Conservation (phyloP, 2,797 vertebrate species). For the Australoheros facetus region DNA sequence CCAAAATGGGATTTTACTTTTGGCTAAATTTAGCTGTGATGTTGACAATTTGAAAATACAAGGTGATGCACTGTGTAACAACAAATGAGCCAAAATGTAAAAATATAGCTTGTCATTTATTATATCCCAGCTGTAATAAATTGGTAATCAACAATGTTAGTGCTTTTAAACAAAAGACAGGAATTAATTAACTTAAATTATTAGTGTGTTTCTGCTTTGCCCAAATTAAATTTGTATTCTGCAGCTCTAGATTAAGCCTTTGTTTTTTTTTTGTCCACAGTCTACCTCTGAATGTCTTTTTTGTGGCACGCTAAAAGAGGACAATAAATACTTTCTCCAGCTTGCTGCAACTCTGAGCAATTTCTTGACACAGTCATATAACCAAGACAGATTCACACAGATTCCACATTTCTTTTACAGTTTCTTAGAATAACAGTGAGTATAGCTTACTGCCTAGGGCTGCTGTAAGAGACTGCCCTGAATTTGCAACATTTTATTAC, state of each 20-base stretch:
- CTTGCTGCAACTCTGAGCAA: constrained; percentile 41
- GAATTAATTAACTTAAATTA: neutral
- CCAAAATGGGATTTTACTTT: constrained; percentile 3
- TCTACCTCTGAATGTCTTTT: constrained; percentile 7
- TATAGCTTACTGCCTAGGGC: constrained; percentile 4
- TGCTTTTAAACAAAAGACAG: neutral
- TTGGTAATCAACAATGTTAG: neutral
- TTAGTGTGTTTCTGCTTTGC: constrained; percentile 7
- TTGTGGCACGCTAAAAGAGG: constrained; percentile 10
- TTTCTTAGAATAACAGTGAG: constrained; percentile 32
- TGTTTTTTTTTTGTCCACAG: neutral
- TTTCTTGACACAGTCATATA: constrained; percentile 38
- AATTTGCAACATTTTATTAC: constrained; percentile 18
- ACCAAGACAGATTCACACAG: constrained; percentile 15
- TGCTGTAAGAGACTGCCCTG: neutral
- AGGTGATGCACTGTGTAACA: neutral
- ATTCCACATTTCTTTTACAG: constrained; percentile 20
- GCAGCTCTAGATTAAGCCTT: neutral
- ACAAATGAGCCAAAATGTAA: neutral
- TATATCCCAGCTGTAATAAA: neutral
- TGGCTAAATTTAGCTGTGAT: neutral
- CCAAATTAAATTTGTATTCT: constrained; percentile 4
- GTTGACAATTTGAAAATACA: neutral
- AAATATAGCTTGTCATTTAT: neutral
- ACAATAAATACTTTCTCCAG: constrained; percentile 41